Conservation (phyloP, 2,113 vertebrate species). For the Nansenia antarctica region DNA sequence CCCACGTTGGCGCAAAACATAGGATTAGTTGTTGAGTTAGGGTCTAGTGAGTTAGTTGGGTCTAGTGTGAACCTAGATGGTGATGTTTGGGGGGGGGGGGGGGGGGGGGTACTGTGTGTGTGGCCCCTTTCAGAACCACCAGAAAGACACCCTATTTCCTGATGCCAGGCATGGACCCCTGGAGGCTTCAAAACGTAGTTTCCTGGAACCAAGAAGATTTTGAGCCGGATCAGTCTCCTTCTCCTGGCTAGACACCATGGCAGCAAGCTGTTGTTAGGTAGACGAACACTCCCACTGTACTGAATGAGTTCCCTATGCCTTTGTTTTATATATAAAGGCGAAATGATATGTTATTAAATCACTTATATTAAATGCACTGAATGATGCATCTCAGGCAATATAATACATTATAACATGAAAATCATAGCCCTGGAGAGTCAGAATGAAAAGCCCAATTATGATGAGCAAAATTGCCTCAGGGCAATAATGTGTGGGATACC, state of each 20-base stretch:
- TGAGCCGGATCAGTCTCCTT: conserved; percentile 22
- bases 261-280: conserved; percentile 37
- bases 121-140: conserved; percentile 8
- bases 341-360: conserved; percentile 69
- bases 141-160: conserved; percentile 26
- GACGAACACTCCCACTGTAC: conserved; percentile 31
- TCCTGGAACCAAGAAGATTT: conserved; percentile 33
- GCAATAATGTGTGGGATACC: conserved; percentile 69
- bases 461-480: conserved; percentile 60
- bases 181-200: conserved; percentile 5
- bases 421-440: conserved; percentile 43
- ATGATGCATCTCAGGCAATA: conserved; percentile 63
- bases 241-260: conserved; percentile 30
- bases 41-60: not conserved
- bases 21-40: not conserved
- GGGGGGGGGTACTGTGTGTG: conserved; percentile 23
- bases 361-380: conserved; percentile 50
- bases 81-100: conserved; percentile 26
- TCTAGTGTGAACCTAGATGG: not conserved
- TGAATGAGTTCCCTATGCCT: conserved; percentile 21
- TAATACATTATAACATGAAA: conserved; percentile 63
- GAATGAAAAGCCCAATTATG: conserved; percentile 65
- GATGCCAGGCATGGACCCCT: conserved; percentile 12
- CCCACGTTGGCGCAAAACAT: not conserved
- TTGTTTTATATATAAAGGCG: conserved; percentile 53